phyloP scores from a whole-genome alignment of 2,888 invertebrate genomes.

The Smittia sp. region DNA sequence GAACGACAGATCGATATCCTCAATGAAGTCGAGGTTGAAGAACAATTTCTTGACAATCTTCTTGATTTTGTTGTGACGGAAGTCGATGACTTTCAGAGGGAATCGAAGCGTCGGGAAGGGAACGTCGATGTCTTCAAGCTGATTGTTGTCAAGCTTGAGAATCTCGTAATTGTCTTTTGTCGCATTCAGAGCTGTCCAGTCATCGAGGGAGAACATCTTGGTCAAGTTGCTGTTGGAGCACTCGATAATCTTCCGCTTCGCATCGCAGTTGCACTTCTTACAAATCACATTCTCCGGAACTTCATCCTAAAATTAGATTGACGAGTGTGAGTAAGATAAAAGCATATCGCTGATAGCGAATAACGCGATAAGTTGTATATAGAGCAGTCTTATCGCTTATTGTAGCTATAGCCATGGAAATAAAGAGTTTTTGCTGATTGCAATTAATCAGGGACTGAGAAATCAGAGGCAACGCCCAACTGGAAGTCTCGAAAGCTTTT shows the following conservation, averaged over 20 bases:
- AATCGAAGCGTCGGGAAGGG: constrained; percentile 56
- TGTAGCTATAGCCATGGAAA: background rate
- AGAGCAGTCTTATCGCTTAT: constrained; percentile 20
- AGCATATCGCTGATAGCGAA: background rate
- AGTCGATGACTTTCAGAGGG: constrained; percentile 56
- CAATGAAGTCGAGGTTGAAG: constrained; percentile 60
- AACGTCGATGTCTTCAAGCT: constrained; percentile 46
- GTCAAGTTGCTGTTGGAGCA: constrained; percentile 57
- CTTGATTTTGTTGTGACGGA: constrained; percentile 64
- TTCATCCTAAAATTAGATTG: background rate
- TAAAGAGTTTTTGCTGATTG: background rate
- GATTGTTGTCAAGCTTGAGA: constrained; percentile 49
- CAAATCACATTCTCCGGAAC: constrained; percentile 52
- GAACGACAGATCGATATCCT: constrained; percentile 65
- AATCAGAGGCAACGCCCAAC: constrained; percentile 13
- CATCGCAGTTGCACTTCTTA: constrained; percentile 57
- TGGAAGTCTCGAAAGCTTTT: background rate
- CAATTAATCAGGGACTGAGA: constrained; percentile 12
- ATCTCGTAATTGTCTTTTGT: constrained; percentile 44
- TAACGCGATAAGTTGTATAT: background rate
- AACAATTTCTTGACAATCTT: constrained; percentile 64
- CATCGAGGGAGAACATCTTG: constrained; percentile 56
- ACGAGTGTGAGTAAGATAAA: background rate
- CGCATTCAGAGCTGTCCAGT: constrained; percentile 55
- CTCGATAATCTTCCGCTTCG: constrained; percentile 54